Conservation (phyloP, 2,797 vertebrate species). For the Centroberyx gerrardi region DNA sequence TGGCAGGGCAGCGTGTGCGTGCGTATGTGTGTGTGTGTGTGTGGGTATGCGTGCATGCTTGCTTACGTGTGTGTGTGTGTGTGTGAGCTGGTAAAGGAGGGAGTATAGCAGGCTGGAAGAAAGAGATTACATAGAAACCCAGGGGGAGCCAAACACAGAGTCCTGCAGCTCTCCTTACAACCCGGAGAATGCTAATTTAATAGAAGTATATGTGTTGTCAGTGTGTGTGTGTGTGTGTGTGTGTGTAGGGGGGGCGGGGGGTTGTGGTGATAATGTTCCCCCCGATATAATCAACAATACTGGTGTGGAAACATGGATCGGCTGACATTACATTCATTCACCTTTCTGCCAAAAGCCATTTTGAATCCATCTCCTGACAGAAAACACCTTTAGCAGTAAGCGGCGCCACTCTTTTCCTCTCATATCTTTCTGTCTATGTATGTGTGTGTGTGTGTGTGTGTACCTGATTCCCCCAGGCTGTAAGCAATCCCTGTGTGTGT, state of each 20-base stretch:
- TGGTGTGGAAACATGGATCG: slow-evolving; percentile 21
- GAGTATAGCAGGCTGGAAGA: slow-evolving; percentile 53
- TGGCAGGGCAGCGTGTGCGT: slow-evolving; percentile 4
- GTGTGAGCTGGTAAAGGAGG: slow-evolving; percentile 13
- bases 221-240: slow-evolving; percentile 5
- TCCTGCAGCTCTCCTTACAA: slow-evolving; percentile 55
- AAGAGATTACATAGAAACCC: slow-evolving; percentile 65
- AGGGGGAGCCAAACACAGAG: slow-evolving; percentile 40
- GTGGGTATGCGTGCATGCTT: slow-evolving; percentile 11
- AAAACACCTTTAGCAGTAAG: background rate
- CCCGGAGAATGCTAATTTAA: slow-evolving; percentile 53
- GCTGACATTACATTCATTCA: slow-evolving; percentile 29
- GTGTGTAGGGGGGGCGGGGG: slow-evolving; percentile 1
- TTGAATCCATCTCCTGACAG: slow-evolving; percentile 9
- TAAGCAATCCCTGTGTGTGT: background rate
- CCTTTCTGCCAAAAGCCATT: slow-evolving; percentile 19
- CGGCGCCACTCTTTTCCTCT: background rate
- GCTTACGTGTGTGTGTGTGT: slow-evolving; percentile 12
- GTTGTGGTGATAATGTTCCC: slow-evolving; percentile 25
- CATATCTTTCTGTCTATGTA: background rate
- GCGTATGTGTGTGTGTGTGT: slow-evolving; percentile 18
- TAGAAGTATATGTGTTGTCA: background rate
- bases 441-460: slow-evolving; percentile 8
- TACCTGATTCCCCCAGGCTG: background rate
- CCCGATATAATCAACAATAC: slow-evolving; percentile 35